Percentiles rank a stretch among this genome's conserved stretches.
phyloP scores from a whole-genome alignment of 2,888 invertebrate species.

The Ochropacha duplaris region DNA sequence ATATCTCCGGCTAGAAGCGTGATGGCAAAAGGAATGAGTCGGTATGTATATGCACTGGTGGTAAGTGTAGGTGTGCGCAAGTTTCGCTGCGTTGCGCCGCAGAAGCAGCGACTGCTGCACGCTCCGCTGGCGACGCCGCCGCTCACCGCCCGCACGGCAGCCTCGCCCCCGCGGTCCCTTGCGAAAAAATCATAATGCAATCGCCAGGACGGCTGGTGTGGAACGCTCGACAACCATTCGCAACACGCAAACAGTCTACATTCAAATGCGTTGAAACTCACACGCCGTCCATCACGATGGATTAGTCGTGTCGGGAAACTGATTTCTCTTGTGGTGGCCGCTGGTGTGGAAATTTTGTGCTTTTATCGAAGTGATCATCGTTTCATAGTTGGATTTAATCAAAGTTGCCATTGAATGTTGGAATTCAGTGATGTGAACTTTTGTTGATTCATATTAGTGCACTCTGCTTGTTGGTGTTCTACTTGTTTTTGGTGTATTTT shows the following conservation, averaged over 20 bases:
- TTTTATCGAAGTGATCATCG: slow-evolving; percentile 44
- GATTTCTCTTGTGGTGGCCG: slow-evolving; percentile 72
- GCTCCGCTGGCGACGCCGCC: slow-evolving; percentile 63
- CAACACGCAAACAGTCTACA: slow-evolving; percentile 80
- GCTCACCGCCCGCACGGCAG: slow-evolving; percentile 53
- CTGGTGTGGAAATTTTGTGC: slow-evolving; percentile 59
- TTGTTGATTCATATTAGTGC: slow-evolving; percentile 24
- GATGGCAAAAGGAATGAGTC: slow-evolving; percentile 38
- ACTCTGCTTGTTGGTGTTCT: background rate
- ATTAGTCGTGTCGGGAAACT: slow-evolving; percentile 72
- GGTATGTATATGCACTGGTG: slow-evolving; percentile 43
- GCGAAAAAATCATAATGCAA: slow-evolving; percentile 83
- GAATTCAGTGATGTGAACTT: slow-evolving; percentile 76
- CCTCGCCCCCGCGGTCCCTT: slow-evolving; percentile 77
- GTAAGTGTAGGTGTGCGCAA: slow-evolving; percentile 42
- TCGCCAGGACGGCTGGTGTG: slow-evolving; percentile 80
- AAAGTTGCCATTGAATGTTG: slow-evolving; percentile 73
- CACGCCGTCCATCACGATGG: slow-evolving; percentile 81
- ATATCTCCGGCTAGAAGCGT: slow-evolving; percentile 20
- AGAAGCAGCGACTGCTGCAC: slow-evolving; percentile 73
- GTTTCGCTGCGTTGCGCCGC: slow-evolving; percentile 68
- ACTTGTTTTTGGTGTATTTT: background rate
- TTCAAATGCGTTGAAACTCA: slow-evolving; percentile 80
- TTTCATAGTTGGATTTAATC: slow-evolving; percentile 37
- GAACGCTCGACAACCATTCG: slow-evolving; percentile 73